Conservation (phyloP, 2,113 vertebrate species). For the Brienomyrus brachyistius region DNA sequence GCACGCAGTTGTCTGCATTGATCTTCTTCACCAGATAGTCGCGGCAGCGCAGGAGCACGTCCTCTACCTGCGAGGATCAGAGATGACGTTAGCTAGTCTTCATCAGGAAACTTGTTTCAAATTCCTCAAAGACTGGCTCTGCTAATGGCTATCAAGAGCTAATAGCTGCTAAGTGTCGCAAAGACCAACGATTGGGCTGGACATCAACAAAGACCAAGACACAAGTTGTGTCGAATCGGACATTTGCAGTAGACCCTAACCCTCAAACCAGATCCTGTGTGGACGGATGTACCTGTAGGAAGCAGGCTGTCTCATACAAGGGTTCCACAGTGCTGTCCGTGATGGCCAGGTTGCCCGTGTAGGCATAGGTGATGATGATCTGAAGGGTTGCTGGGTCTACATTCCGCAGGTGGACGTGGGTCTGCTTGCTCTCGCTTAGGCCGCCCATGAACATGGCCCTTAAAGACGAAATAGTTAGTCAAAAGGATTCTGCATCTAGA, state of each 20-base stretch:
- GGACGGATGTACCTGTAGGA: slow-evolving; percentile 75
- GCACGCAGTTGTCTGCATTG: slow-evolving; percentile 93
- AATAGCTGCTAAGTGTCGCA: background rate
- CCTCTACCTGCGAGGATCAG: slow-evolving; percentile 79
- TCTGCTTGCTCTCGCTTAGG: slow-evolving; percentile 95
- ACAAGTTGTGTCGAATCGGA: background rate
- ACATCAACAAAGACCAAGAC: background rate
- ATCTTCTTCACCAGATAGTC: slow-evolving; percentile 98
- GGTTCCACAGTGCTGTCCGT: slow-evolving; percentile 90
- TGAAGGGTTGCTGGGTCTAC: slow-evolving; percentile 88
- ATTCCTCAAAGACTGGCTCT: background rate
- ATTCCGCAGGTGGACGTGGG: slow-evolving; percentile 86
- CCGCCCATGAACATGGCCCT: slow-evolving; percentile 99
- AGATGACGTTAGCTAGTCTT: background rate
- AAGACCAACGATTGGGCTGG: background rate
- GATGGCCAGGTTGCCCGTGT: slow-evolving; percentile 92
- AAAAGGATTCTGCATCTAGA: background rate
- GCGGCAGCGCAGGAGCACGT: slow-evolving; percentile 81
- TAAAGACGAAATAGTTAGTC: slow-evolving; percentile 5
- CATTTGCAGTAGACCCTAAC: background rate
- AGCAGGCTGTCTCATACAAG: slow-evolving; percentile 96
- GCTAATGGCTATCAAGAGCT: background rate
- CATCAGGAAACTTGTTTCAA: background rate
- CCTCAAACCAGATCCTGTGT: background rate
- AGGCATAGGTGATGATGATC: slow-evolving; percentile 91